These are phyloP conservation scores for Aleiodes alternator DNA, from an alignment of 2,888 invertebrate genomes.

Conservation along the genomic window DNA sequence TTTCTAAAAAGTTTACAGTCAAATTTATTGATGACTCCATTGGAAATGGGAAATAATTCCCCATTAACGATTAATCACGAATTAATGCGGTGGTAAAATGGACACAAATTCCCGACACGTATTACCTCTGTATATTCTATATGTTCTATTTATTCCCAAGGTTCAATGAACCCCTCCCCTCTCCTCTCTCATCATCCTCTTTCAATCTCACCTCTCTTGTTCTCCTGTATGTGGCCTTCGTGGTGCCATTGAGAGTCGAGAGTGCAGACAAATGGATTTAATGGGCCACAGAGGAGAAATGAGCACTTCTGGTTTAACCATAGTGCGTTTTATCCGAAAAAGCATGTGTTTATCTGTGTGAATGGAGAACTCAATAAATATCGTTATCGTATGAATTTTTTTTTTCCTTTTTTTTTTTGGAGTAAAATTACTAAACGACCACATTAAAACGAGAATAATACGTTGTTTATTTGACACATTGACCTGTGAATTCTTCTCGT, in stretches of 20 bases:
- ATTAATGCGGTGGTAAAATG: background rate
- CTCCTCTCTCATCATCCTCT: too few relatives aligned
- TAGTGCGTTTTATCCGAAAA: constrained; percentile 12
- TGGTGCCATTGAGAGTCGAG: constrained; percentile 18
- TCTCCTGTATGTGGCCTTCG: constrained; percentile 24
- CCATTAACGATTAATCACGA: too few relatives aligned
- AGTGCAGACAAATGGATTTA: constrained; percentile 28
- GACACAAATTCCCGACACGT: background rate
- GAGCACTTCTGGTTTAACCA: constrained; percentile 7
- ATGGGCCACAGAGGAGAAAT: constrained; percentile 1
- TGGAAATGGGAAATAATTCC: too few relatives aligned
- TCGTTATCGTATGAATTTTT: background rate
- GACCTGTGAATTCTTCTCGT: background rate
- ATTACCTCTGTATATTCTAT: too few relatives aligned
- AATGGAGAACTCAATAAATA: constrained; percentile 2
- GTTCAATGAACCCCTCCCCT: too few relatives aligned
- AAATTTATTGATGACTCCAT: background rate
- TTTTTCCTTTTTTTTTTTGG: background rate
- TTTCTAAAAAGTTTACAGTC: too few relatives aligned
- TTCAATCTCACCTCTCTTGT: too few relatives aligned
- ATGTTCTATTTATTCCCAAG: too few relatives aligned
- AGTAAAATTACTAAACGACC: background rate
- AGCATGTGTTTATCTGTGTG: constrained; percentile 20
- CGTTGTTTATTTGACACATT: background rate
- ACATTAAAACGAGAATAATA: background rate